These are phyloP conservation scores for Tipula lateralis DNA, from an alignment of 2,888 invertebrate genomes.

Conservation along the genomic window DNA sequence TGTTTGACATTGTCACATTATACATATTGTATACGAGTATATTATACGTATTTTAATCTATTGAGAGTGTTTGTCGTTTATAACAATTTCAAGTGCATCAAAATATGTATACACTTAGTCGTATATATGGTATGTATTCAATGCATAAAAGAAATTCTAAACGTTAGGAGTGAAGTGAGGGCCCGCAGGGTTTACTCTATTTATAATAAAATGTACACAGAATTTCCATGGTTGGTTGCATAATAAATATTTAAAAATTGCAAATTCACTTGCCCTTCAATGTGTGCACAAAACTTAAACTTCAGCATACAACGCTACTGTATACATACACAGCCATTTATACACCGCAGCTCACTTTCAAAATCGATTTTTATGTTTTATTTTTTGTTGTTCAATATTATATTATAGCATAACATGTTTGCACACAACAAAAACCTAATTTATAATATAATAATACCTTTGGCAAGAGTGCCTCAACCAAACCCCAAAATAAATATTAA, in stretches of 20 bases:
- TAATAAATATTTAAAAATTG: not conserved
- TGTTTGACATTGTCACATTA: not conserved
- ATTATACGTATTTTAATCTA: not conserved
- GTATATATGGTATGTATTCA: not conserved
- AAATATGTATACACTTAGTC: not conserved
- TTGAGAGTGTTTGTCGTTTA: not conserved
- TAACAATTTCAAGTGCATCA: not conserved
- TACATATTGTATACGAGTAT: not conserved
- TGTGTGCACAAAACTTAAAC: not conserved
- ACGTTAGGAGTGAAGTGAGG: not conserved
- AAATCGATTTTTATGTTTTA: not conserved
- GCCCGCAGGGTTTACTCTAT: not conserved
- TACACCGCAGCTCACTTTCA: not conserved
- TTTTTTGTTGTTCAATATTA: not conserved
- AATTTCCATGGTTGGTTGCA: constrained; percentile 1
- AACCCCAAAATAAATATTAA: not conserved
- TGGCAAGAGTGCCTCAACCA: not conserved
- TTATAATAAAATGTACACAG: not conserved
- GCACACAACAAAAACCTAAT: not conserved
- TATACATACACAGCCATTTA: not conserved
- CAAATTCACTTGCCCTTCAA: constrained; percentile 4
- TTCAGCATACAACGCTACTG: not conserved
- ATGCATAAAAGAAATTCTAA: not conserved
- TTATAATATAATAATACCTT: not conserved
- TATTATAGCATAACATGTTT: constrained; percentile 3